Conservation (phyloP, 2,113 vertebrate genomes). For the Procavia capensis region DNA sequence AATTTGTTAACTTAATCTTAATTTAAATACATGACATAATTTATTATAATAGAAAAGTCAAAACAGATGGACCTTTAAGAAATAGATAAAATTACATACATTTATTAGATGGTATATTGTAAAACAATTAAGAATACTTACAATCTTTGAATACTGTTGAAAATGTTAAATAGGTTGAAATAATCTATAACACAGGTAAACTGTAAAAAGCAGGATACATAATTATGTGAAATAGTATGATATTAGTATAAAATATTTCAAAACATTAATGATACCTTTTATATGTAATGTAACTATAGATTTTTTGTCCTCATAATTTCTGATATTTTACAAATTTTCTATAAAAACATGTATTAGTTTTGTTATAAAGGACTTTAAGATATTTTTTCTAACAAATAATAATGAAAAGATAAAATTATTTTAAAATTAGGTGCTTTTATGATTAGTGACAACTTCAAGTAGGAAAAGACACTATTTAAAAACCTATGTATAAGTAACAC, state of each 20-base stretch:
- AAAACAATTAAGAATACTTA: neutral
- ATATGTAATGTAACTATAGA: neutral
- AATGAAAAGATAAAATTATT: neutral
- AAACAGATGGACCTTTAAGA: neutral
- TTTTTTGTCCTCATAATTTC: neutral
- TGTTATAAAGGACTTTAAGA: neutral
- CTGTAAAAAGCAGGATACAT: neutral
- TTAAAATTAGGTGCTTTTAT: neutral
- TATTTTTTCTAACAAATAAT: neutral
- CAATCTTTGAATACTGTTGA: neutral
- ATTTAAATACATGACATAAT: neutral
- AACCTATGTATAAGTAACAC: neutral
- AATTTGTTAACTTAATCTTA: slow-evolving; percentile 21
- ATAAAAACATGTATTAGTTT: neutral
- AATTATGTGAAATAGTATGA: neutral
- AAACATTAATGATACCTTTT: neutral
- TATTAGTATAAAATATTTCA: neutral
- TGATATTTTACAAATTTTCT: neutral
- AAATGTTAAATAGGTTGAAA: neutral
- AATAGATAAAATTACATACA: neutral
- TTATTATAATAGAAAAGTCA: neutral
- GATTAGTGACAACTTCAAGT: neutral
- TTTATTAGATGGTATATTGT: neutral
- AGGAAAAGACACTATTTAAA: neutral
- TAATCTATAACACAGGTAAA: neutral